phyloP scores from a whole-genome alignment of 2,797 vertebrate species.

The Enteromius paludinosus region DNA sequence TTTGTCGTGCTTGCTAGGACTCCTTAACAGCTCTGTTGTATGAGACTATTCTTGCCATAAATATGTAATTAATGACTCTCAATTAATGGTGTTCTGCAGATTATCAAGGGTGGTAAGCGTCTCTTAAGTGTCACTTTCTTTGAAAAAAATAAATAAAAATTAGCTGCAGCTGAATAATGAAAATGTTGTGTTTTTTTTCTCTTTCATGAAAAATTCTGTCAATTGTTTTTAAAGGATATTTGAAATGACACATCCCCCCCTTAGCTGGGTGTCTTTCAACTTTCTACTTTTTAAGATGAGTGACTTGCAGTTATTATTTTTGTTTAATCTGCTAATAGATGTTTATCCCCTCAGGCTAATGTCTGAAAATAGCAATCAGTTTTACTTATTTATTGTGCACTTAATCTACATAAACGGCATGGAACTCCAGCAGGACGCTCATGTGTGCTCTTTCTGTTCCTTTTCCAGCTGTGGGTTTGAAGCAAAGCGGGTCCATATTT shows the following conservation, averaged over 20 bases:
- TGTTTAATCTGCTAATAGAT: conserved; percentile 81
- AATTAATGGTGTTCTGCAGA: conserved; percentile 52
- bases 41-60: conserved; percentile 49
- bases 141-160: conserved; percentile 60
- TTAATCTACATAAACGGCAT: conserved; percentile 78
- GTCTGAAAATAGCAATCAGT: conserved; percentile 73
- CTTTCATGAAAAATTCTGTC: conserved; percentile 69
- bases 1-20: conserved; percentile 34
- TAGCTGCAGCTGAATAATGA: conserved; percentile 58
- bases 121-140: conserved; percentile 49
- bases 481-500: conserved; percentile 32
- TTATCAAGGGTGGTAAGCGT: conserved; percentile 51
- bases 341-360: conserved; percentile 76
- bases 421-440: conserved; percentile 69
- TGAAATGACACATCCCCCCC: conserved; percentile 75
- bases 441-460: conserved; percentile 60
- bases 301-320: conserved; percentile 78
- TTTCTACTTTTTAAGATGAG: conserved; percentile 74
- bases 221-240: conserved; percentile 75
- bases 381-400: conserved; percentile 81
- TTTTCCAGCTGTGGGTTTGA: conserved; percentile 67
- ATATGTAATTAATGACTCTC: conserved; percentile 58
- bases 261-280: conserved; percentile 74
- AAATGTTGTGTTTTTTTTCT: conserved; percentile 38
- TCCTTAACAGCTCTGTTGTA: conserved; percentile 35